Base-by-base conservation (phyloP, 2,888 invertebrate species). In the Prionchulus punctatus region DNA sequence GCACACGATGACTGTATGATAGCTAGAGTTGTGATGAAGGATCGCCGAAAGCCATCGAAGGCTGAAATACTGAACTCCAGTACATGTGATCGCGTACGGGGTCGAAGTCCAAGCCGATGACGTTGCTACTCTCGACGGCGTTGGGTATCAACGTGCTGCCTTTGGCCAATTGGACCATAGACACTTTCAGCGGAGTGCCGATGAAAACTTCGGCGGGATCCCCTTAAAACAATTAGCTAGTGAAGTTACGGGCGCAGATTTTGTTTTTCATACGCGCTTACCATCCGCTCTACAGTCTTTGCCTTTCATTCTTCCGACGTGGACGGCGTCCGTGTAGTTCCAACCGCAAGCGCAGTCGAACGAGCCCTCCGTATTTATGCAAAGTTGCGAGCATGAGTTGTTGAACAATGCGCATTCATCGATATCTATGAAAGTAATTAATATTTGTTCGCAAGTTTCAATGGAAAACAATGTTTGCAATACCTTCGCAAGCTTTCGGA, bases 51-150 rank as follows among this genome's bases (percentile, higher is more conserved):
- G n/a, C n/a, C n/a, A n/a, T n/a, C n/a, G n/a, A n/a, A n/a, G n/a
- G n/a, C n/a, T n/a, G n/a, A n/a, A n/a, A n/a, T n/a, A n/a, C n/a
- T n/a, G n/a, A n/a, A n/a, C n/a, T 87, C 92, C 96, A 98, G 77
- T 88, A 96, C 56, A 96, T 77, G 70, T 89, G 85, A 69, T 88
- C 85, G 26, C 61, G 59, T 58, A 78, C 79, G 0, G 86, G 84
- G 72, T 92, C 86, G 66, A 86, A 87, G 72, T 94, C 96, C 53
- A 98, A 76, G 0, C 89, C 86, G 67, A 89, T 85, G 55, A 96
- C 86, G 70, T 92, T 80, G 1, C 60, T 58, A 1, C 61, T 62
- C 48, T 61, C 47, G 12, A 45, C n/a, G 3, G 45, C 28, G 12
- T 43, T 79, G 49, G 92, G 82, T 0, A 89, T 82, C 63, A 84